Base-by-base conservation (phyloP, 2,888 invertebrate species). In the Meghimatium bilineatum region DNA sequence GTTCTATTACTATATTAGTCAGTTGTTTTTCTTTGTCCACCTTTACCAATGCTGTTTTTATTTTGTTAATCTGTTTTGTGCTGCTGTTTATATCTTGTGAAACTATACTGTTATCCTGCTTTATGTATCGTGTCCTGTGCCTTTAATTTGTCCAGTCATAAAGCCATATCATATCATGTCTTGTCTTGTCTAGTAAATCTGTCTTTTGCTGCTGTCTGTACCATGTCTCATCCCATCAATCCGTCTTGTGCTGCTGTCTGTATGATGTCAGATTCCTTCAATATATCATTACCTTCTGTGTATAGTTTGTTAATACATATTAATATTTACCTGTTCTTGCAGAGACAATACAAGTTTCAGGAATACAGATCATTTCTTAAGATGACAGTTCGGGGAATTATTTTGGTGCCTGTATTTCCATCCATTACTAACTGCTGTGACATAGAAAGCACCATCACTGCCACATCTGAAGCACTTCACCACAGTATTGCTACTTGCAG, bases 301-400 rank as follows among this genome's bases (percentile, higher is more conserved):
- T 56, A 3, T 23, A 23, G 2, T 17, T 23, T 56, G 56, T 3
- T 56, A 23, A 14, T 23, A 56, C 2, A 20, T 56, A 56, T 56
- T 8, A 17, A 3, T 17, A 56, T 56, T 17, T 56, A 8, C 20
- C 20, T 44, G 66, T 52, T 82, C 20, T 78, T 76, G 38, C 78
- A 80, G 71, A 77, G 80, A 84, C 80, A 76, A 60, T 49, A 79
- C 78, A 34, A 74, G 75, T 74, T 81, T 85, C 72, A 77, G 81
- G 80, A 83, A 44, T 49, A 78, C 83, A 38, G 74, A 79, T 44
- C 69, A 52, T n/a, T 79, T 79, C 38, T 17, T 72, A 56, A 83
- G 83, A 83, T 79, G 77, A 77, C 72, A 76, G 49, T 44, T 67
- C 8, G n/a, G 12, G 34, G 34, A 29, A 56, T 1, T 38, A 1